phyloP scores from a whole-genome alignment of 2,113 vertebrate species.

The Zosterops japonicus region DNA sequence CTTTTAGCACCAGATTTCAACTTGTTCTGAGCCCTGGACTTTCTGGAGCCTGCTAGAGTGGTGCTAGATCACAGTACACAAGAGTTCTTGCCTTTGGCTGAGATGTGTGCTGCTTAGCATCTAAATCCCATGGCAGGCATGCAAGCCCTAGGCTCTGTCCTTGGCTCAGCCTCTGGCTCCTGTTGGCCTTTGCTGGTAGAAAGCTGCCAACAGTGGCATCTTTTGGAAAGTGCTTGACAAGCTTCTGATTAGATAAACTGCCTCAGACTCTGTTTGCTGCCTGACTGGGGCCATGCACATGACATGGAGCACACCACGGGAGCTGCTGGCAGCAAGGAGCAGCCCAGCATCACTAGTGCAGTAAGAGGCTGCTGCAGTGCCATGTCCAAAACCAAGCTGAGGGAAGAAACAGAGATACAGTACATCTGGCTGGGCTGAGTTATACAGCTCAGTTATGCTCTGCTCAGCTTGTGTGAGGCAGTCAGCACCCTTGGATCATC shows the following conservation, averaged over 20 bases:
- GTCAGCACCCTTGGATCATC: neutral
- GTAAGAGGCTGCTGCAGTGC: neutral
- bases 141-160: neutral
- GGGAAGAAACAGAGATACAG: neutral
- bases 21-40: neutral
- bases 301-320: fast-evolving
- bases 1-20: neutral
- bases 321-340: neutral
- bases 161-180: neutral
- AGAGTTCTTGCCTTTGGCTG: neutral
- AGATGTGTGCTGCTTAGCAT: neutral
- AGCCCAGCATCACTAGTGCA: neutral
- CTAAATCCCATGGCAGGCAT: neutral
- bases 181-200: neutral
- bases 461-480: neutral
- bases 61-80: neutral
- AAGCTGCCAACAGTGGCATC: neutral
- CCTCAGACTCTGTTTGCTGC: neutral
- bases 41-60: neutral
- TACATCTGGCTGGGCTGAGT: neutral
- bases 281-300: fast-evolving
- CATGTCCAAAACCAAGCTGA: neutral
- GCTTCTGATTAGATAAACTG: neutral
- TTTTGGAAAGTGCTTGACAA: neutral
- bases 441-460: neutral